Base-by-base conservation (phyloP, 2,888 invertebrate genomes). In the Macrophya alboannulata region DNA sequence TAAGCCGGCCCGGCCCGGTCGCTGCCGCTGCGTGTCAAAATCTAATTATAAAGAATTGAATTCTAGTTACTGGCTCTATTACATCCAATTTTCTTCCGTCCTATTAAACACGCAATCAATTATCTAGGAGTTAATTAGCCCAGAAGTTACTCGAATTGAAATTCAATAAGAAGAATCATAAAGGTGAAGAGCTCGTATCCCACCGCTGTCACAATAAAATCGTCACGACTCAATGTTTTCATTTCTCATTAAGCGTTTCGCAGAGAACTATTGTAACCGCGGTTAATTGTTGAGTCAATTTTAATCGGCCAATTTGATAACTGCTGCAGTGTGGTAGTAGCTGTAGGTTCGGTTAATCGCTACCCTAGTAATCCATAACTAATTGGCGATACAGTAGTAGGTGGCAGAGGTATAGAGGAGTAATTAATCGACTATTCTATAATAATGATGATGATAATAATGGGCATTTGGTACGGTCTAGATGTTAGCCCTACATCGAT, bases 401-500 rank as follows among this genome's bases (percentile, higher is more conserved):
- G 62, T 25, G 25, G 62, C 21, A 37, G 31, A 68, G 68, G 43
- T 74, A 74, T 45, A 74, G 43, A n/a, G 55, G 21, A 45, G 31
- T 74, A 74, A 74, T 74, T 74, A 74, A 74, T 74, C 72, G 72
- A 74, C 72, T 45, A 45, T 74, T 74, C 21, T 74, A 74, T 45
- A n/a, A 74, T 74, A 74, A 74, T 74, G 72, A 74, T 45, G 72
- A 74, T 74, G 72, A 74, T 74, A 74, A 74, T 74, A 74, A 45
- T 21, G 40, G 72, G 45, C 4, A 74, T 74, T 74, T 43, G 21
- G 72, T 21, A 10, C 72, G 15, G 43, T 45, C 72, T 21, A 74
- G 72, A 74, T 45, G 72, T 12, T 45, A 45, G 45, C 21, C 72
- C 68, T 37, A 15, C 37, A 71, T 5, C 5, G 72, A 74, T 74